Base-by-base conservation (phyloP, 2,888 invertebrate species). In the Lamellibrachia satsuma region DNA sequence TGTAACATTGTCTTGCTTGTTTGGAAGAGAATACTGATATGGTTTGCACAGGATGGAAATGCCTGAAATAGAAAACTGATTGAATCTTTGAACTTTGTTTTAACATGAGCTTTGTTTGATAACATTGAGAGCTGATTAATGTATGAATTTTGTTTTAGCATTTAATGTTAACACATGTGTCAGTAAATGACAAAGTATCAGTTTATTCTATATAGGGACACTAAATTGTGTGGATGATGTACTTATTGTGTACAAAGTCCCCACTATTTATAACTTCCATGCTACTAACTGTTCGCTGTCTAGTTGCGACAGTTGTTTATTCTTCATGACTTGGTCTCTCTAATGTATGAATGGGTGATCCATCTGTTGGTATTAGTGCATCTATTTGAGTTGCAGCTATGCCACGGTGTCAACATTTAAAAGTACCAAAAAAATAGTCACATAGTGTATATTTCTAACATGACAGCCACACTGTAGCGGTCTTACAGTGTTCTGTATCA, bases 361-460 rank as follows among this genome's bases (percentile, higher is more conserved):
- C 75, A 75, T 6, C 75, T 75, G 22, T 22, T 75, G 75, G 39
- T 22, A 75, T 75, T 22, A 6, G 15, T 75, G 75, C 75, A 75
- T 75, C 3, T n/a, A 22, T 15, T 11, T 75, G 6, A 22, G 22
- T 75, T 75, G 75, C 75, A 55, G 9, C 55, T 55, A 55, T 55
- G 9, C 9, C 2, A 22, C 4, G 15, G 75, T 75, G 75, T 75
- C 75, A 75, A 75, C 75, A 22, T 75, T 75, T 75, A 15, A 22
- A 75, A 75, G n/a, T 15, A 15, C 8, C 15, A 75, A 75, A 75
- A 75, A 75, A 3, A 22, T 75, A 75, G 75, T 75, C 75, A 75
- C 75, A 75, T 75, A 75, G 75, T 75, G 75, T 75, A 11, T 75
- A 75, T 75, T 75, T 75, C n/a, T 75, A 75, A 75, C 75, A 75